Percentiles rank a stretch among this genome's conserved stretches.
Conservation (phyloP, 2,888 invertebrate genomes). For the Physocephala rufipes region DNA sequence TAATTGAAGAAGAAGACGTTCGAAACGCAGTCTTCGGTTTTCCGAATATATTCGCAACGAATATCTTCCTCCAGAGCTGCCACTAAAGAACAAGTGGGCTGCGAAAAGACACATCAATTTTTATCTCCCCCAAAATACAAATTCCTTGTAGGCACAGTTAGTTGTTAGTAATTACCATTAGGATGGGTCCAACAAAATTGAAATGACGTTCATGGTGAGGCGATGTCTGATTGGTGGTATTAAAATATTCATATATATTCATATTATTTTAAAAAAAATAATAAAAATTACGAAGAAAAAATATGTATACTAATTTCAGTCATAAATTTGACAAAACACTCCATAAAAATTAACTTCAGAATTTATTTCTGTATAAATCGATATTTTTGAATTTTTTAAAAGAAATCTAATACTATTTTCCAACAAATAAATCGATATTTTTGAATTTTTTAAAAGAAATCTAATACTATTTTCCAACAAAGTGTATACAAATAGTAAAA, state of each 20-base stretch:
- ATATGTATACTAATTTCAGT: not conserved
- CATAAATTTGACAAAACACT: not conserved
- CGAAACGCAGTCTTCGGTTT: slow-evolving; percentile 54
- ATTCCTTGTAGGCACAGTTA: not conserved
- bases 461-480: too few relatives aligned
- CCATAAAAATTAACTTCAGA: not conserved
- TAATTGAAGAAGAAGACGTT: slow-evolving; percentile 60
- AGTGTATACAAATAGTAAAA: too few relatives aligned
- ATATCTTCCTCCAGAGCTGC: slow-evolving; percentile 39
- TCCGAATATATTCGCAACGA: slow-evolving; percentile 62
- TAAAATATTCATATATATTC: slow-evolving; percentile 43
- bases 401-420: too few relatives aligned
- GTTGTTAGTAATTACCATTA: slow-evolving; percentile 35
- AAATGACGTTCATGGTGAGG: slow-evolving; percentile 44
- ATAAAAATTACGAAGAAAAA: not conserved
- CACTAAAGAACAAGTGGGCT: slow-evolving; percentile 39
- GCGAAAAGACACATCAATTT: not conserved
- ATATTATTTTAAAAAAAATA: slow-evolving; percentile 26
- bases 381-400: not conserved
- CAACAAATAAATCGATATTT: too few relatives aligned
- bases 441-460: too few relatives aligned
- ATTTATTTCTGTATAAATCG: slow-evolving; percentile 5
- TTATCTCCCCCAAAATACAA: not conserved
- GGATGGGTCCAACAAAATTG: slow-evolving; percentile 41
- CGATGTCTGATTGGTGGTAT: slow-evolving; percentile 42